Base-by-base conservation (phyloP, 2,888 invertebrate genomes). In the Lasioglossum figueresi region DNA sequence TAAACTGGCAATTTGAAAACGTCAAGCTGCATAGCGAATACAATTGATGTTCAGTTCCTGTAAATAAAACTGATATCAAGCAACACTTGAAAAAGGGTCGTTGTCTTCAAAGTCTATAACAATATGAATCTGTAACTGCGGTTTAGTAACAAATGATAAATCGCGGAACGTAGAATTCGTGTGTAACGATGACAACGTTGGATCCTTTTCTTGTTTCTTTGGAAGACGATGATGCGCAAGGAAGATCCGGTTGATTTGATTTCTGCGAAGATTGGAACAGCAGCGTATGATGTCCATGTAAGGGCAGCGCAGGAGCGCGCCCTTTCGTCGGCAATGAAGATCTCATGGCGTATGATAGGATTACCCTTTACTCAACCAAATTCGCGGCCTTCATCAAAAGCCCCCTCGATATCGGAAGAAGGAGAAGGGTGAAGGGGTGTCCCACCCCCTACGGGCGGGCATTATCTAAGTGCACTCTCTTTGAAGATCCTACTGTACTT, bases 381-480 rank as follows among this genome's bases (percentile, higher is more conserved):
- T 94, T 94, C 94, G 93, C 93, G 93, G 92, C 93, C 94, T 94
- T 94, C 95, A 94, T 94, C 95, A 95, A 95, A 95, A 94, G 95
- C 94, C 92, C 93, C 93, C 89, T 92, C 93, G 92, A 92, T 92
- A 92, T 93, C 92, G 89, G 88, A 80, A 79, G 79, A 81, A 88
- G 83, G 71, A 80, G 86, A 82, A 74, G 82, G 79, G 80, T 63
- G 83, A 84, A 85, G 84, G 88, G 85, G 72, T 31, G 48, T 72
- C 80, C 85, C 76, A 82, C 81, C 90, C 88, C 86, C 89, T 88
- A 89, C 90, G 91, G 91, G 88, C 92, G 91, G 93, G 95, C 93
- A 95, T 95, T 95, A 95, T 95, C 95, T 95, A 95, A 95, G 94
- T 95, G 95, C 95, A 95, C 94, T 93, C 94, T 94, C 94, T 94